Evolutionary conservation across 2,113 vertebrate species (phyloP).

Genomic region (Tragelaphus strepsiceros): DNA sequence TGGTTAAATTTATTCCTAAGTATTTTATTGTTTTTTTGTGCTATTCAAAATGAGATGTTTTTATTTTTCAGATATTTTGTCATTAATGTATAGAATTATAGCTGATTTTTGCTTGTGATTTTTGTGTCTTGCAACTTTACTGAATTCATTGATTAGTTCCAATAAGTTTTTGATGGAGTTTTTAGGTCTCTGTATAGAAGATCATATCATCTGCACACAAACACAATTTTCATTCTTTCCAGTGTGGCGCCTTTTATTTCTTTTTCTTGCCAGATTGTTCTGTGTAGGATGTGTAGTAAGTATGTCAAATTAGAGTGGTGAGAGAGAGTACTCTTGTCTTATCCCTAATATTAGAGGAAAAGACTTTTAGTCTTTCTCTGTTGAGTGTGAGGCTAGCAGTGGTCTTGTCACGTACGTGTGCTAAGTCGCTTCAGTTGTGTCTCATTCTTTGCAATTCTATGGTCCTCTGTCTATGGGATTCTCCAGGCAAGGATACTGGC

Average conservation of each 20-base stretch:
- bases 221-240: neutral
- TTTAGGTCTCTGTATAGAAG: neutral
- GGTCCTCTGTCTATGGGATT: neutral
- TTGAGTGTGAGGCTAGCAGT: neutral
- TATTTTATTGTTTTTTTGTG: neutral
- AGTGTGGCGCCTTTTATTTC: neutral
- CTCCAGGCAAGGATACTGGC: neutral
- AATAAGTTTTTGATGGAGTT: neutral
- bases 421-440: neutral
- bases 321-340: neutral
- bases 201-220: neutral
- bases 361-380: neutral
- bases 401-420: neutral
- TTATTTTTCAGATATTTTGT: neutral
- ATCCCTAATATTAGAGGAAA: neutral
- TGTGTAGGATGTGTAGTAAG: neutral
- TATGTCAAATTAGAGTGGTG: neutral
- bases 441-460: neutral
- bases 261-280: neutral
- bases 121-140: neutral
- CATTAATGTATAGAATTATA: neutral
- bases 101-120: neutral
- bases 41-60: neutral
- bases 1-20: neutral
- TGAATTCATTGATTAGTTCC: neutral